Evolutionary conservation across 2,797 vertebrate genomes (phyloP), one percentile per base, ranked within the genome.

Genomic region (Apogon talboti): DNA sequence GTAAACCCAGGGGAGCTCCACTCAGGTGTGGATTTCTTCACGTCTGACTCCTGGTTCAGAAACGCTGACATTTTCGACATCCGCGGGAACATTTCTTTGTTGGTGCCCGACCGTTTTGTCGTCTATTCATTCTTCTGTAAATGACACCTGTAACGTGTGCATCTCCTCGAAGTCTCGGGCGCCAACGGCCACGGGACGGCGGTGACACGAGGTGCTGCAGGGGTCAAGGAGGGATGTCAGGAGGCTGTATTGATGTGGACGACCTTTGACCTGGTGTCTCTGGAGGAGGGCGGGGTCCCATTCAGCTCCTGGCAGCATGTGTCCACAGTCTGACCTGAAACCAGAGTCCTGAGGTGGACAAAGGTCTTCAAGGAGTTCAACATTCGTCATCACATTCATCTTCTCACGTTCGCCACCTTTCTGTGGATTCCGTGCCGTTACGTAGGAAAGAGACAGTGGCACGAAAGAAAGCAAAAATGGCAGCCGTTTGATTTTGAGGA

Each of bases 221-320:
- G 78, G 86, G 87, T 86, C 86, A 88, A 78, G 75, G 66, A 74
- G 76, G 59, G 81, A 84, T 80, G 89, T 89, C 83, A 71, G 70
- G 41, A 74, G 84, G 70, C 30, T 18, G 76, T 87, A 77, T 88
- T 90, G 91, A 88, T 83, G 88, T 90, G 60, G 79, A 65, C 44
- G 49, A 64, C 84, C 90, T 76, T 71, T 90, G 84, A 91, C 86
- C 88, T 48, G 11, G 2, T 63, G 64, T 83, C 86, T 91, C 81
- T 52, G 37, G 68, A 89, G 87, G 81, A 90, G 74, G 80, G 79
- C 28, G 45, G 59, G 75, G 84, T 74, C 52, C 77, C 82, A 90
- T 92, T 91, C 88, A 87, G 79, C 89, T 86, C 84, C 83, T 85
- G 87, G 88, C 66, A 64, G 84, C 70, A 82, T 91, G 83, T 90